Conservation (phyloP, 2,113 vertebrate genomes). For the Forbesichthys agassizii region DNA sequence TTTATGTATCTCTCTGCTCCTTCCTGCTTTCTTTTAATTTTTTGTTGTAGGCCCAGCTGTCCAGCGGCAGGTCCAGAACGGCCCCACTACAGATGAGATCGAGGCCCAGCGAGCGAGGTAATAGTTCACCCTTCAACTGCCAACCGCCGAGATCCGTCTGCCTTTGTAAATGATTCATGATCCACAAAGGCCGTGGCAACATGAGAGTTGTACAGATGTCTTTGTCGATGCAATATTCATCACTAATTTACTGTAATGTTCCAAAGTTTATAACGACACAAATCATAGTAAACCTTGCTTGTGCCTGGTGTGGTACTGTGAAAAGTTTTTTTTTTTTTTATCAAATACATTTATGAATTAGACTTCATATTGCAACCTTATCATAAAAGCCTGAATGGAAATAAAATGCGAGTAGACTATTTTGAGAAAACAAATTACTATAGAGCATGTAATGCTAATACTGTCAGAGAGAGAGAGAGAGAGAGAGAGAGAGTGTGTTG, state of each 20-base stretch:
- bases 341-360: too few species aligned
- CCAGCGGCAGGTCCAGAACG: slow-evolving; percentile 91
- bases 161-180: background rate
- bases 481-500: background rate
- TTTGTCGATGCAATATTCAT: too few species aligned
- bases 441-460: too few species aligned
- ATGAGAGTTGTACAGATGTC: background rate
- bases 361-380: too few species aligned
- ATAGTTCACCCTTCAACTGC: background rate
- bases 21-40: background rate
- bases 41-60: slow-evolving; percentile 84
- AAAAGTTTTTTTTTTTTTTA: background rate
- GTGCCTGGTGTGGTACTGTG: too few species aligned
- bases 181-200: background rate
- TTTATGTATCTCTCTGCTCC: background rate
- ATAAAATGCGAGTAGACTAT: too few species aligned
- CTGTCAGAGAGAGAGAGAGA: background rate
- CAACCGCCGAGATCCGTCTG: background rate
- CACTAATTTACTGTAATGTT: background rate
- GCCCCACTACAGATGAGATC: slow-evolving; percentile 93
- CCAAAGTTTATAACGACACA: background rate
- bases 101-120: slow-evolving; percentile 94
- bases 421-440: too few species aligned
- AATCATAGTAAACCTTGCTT: background rate
- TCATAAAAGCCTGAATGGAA: too few species aligned